phyloP scores from a whole-genome alignment of 2,113 vertebrate species.

The Rhea pennata region DNA sequence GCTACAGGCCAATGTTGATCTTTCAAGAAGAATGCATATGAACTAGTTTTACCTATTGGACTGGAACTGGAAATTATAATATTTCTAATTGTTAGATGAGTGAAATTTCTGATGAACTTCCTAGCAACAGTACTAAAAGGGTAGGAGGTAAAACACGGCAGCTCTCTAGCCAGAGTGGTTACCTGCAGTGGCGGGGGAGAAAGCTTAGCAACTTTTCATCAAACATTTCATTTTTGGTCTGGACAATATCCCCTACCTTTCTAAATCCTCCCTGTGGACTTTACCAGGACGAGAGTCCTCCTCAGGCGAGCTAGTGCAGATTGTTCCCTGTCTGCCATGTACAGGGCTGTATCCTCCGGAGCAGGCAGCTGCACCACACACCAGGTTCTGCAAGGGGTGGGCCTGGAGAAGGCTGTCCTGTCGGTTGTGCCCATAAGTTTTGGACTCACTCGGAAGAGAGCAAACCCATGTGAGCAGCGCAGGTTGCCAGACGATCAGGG shows the following conservation, averaged over 20 bases:
- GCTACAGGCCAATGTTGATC: neutral
- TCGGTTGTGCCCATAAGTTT: neutral
- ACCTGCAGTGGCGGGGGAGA: neutral
- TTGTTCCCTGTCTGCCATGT: too few species aligned
- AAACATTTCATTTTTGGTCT: neutral
- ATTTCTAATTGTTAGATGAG: neutral
- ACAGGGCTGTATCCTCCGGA: neutral
- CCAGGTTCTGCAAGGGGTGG: neutral
- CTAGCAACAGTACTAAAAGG: neutral
- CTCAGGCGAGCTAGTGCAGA: neutral
- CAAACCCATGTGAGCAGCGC: neutral
- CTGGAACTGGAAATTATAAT: neutral
- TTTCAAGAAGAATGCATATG: neutral
- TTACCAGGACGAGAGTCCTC: neutral
- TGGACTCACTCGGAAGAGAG: neutral
- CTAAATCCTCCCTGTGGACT: neutral
- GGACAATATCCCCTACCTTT: neutral
- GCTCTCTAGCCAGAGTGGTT: fast-evolving
- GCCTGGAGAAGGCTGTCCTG: neutral
- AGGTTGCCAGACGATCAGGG: neutral
- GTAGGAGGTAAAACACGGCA: neutral
- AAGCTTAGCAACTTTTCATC: neutral
- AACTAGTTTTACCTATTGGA: neutral
- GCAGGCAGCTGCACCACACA: fast-evolving
- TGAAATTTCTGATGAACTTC: neutral